Conservation (phyloP, 2,888 invertebrate species). For the Taenaris catops region DNA sequence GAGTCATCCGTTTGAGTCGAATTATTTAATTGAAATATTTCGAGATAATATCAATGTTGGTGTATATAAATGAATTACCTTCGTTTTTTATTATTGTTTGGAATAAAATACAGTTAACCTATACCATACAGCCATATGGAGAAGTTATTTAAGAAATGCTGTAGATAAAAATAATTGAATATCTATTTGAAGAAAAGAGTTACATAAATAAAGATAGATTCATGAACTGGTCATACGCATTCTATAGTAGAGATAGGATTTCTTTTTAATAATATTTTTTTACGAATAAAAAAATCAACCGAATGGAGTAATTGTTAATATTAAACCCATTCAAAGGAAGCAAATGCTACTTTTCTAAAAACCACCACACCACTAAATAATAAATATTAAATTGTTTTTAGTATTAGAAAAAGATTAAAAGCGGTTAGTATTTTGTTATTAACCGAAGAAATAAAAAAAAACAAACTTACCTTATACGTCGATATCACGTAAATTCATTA, state of each 20-base stretch:
- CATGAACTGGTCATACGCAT: slow-evolving; percentile 49
- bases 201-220: slow-evolving; percentile 8
- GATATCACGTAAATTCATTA: slow-evolving; percentile 12
- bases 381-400: slow-evolving; percentile 30
- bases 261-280: too few relatives aligned
- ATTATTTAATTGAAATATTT: too few relatives aligned
- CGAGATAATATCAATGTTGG: too few relatives aligned
- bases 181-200: slow-evolving; percentile 5
- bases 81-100: too few relatives aligned
- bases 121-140: slow-evolving; percentile 16
- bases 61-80: too few relatives aligned
- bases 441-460: slow-evolving; percentile 35
- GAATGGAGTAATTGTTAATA: slow-evolving; percentile 37
- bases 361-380: slow-evolving; percentile 74
- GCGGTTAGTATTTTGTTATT: slow-evolving; percentile 54
- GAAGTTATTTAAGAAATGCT: slow-evolving; percentile 14
- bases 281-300: slow-evolving; percentile 22
- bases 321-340: slow-evolving; percentile 24
- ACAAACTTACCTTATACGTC: slow-evolving; percentile 51
- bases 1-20: too few relatives aligned
- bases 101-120: too few relatives aligned
- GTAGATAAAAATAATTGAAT: slow-evolving; percentile 1
- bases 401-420: slow-evolving; percentile 47
- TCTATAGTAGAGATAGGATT: slow-evolving; percentile 68
- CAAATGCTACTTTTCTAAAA: slow-evolving; percentile 34